A percentile compares a stretch with the other conserved stretches of the same genome.
These are phyloP conservation scores for Diachasma alloeum DNA, from an alignment of 1,140 invertebrate genomes.

Conservation along the genomic window DNA sequence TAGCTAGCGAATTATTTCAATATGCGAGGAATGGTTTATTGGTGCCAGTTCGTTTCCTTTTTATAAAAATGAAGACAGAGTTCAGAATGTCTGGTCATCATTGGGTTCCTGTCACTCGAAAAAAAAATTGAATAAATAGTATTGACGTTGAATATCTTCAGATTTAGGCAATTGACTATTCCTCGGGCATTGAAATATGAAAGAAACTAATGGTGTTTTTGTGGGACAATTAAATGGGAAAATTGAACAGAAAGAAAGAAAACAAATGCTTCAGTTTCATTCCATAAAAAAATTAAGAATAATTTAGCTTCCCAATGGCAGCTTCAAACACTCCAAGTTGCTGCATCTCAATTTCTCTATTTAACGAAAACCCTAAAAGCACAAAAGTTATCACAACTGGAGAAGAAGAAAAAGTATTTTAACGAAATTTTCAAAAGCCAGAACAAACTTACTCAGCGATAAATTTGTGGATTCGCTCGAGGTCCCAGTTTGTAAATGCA, in stretches of 20 bases:
- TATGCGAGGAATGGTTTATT: neutral
- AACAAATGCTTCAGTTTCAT: neutral
- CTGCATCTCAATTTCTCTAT: constrained; percentile 20
- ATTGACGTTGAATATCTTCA: neutral
- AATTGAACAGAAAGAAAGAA: neutral
- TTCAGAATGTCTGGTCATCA: neutral
- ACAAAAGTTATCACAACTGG: constrained; percentile 17
- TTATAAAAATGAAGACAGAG: neutral
- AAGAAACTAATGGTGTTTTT: neutral
- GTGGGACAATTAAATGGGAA: neutral
- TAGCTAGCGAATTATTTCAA: neutral
- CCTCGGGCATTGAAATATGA: neutral
- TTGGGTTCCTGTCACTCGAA: too few relatives aligned
- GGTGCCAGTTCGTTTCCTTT: neutral
- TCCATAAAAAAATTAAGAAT: neutral
- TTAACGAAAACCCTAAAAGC: constrained; percentile 2
- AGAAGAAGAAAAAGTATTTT: constrained; percentile 40
- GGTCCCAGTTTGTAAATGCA: constrained; percentile 37
- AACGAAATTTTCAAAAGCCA: constrained; percentile 39
- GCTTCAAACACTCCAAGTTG: neutral
- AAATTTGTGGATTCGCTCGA: constrained; percentile 40
- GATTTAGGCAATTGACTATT: neutral
- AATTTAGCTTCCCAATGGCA: neutral
- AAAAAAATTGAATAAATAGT: neutral
- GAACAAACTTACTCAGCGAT: neutral